Evolutionary conservation across 2,888 invertebrate genomes (phyloP).

Genomic region (Ligdia adustata): DNA sequence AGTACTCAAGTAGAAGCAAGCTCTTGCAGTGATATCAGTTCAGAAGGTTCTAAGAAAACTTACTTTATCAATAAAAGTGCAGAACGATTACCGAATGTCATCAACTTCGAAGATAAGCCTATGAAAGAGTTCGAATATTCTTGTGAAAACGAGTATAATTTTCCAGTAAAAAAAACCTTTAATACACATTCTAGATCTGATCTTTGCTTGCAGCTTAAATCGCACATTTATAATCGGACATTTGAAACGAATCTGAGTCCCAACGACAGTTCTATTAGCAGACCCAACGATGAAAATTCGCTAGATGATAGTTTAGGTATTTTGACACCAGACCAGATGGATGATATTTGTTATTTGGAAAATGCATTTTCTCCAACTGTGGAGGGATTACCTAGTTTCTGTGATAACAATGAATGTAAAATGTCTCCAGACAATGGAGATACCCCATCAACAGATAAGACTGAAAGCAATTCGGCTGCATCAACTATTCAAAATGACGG

Average conservation of each 20-base stretch:
- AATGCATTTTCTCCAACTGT: constrained; percentile 87
- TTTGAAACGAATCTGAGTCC: constrained; percentile 73
- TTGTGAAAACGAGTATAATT: constrained; percentile 69
- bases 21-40: constrained; percentile 36
- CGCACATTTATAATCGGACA: constrained; percentile 60
- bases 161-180: constrained; percentile 62
- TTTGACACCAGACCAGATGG: constrained; percentile 95
- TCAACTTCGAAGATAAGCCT: constrained; percentile 76
- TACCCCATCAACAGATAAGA: constrained; percentile 84
- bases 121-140: constrained; percentile 79
- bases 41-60: constrained; percentile 51
- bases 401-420: constrained; percentile 72
- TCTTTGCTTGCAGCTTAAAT: constrained; percentile 73
- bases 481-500: constrained; percentile 79
- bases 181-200: constrained; percentile 76
- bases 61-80: constrained; percentile 58
- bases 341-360: constrained; percentile 86
- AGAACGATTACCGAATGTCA: constrained; percentile 71
- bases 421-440: constrained; percentile 77
- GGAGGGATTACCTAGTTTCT: constrained; percentile 84
- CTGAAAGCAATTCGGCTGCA: constrained; percentile 79
- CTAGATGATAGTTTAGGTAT: constrained; percentile 94
- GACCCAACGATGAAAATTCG: constrained; percentile 89
- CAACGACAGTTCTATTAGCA: constrained; percentile 73
- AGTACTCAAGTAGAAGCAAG: constrained; percentile 50